A percentile compares a stretch with the other conserved stretches of the same genome.
Conservation (phyloP, 2,888 invertebrate species). For the Sipha maydis region DNA sequence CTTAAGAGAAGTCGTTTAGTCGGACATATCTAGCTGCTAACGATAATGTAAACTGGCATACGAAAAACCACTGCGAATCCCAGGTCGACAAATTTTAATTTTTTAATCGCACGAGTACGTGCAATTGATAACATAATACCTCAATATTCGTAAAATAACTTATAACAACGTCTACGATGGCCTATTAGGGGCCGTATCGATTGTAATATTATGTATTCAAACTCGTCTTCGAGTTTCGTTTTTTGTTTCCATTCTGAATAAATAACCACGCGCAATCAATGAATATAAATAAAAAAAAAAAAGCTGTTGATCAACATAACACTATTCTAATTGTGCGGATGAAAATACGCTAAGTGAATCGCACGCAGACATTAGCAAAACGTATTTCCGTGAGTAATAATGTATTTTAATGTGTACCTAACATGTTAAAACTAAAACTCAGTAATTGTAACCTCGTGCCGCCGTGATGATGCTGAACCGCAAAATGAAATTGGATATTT, state of each 20-base stretch:
- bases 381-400: neutral
- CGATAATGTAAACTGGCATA: no score
- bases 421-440: neutral
- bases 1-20: no score
- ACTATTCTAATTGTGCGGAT: no score
- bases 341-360: neutral
- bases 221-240: neutral
- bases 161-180: neutral
- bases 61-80: no score
- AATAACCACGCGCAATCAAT: no score
- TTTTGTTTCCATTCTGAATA: neutral
- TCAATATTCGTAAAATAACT: neutral
- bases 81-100: no score
- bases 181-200: neutral
- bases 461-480: neutral
- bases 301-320: no score
- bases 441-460: neutral
- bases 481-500: neutral
- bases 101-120: no score
- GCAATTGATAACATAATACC: no score
- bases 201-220: neutral
- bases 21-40: no score
- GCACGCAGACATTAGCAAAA: neutral
- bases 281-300: no score
- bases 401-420: no score